Evolutionary conservation across 1,140 invertebrate species (phyloP).

Genomic region (Steinernema khuongi): DNA sequence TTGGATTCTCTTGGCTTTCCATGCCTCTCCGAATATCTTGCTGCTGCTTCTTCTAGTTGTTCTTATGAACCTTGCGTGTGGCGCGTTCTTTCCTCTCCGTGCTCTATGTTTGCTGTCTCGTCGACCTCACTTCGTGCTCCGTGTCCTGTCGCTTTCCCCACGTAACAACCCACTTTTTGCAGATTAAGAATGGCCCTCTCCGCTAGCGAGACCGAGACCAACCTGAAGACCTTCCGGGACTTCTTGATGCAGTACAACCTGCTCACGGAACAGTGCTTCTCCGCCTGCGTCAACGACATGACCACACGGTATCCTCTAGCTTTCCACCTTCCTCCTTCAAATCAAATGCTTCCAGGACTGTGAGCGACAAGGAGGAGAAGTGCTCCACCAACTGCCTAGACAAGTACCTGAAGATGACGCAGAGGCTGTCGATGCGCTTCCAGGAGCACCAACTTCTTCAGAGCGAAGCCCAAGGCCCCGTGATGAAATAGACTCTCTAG

Average conservation of each 20-base stretch:
- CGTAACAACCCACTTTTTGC: background rate
- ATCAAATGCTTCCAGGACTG: constrained; percentile 42
- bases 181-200: background rate
- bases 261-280: constrained; percentile 54
- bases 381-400: constrained; percentile 52
- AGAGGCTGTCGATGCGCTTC: constrained; percentile 50
- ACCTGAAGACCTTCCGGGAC: constrained; percentile 50
- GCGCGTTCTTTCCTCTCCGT: background rate
- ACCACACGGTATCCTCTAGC: constrained; percentile 30
- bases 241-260: constrained; percentile 54
- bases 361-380: constrained; percentile 50
- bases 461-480: constrained; percentile 43
- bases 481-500: background rate
- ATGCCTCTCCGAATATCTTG: too few species aligned
- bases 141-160: background rate
- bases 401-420: constrained; percentile 55
- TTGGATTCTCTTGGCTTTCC: too few species aligned
- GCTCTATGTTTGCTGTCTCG: background rate
- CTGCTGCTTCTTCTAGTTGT: background rate
- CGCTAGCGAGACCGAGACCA: constrained; percentile 35
- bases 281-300: constrained; percentile 48
- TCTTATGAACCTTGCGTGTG: background rate
- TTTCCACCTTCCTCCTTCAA: constrained; percentile 12
- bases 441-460: constrained; percentile 54
- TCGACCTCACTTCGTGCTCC: background rate